Evolutionary conservation across 2,113 vertebrate species (phyloP).

Genomic region (Myocastor coypus): DNA sequence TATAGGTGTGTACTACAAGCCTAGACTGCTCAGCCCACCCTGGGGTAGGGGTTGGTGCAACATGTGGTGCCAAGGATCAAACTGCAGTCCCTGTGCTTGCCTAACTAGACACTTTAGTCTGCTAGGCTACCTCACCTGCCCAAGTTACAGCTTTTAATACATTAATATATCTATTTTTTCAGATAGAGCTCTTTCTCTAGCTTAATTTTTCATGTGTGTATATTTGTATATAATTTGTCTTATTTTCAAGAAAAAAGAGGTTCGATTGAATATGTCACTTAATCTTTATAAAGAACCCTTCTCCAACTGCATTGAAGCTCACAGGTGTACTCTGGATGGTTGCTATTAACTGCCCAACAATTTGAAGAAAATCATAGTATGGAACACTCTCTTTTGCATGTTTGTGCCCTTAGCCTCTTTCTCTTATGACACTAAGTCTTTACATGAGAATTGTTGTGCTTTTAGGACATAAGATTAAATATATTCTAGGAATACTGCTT

Average conservation of each 20-base stretch:
- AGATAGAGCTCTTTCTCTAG: neutral
- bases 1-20: no score
- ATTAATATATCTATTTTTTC: constrained; percentile 8
- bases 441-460: neutral
- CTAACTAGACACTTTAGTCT: no score
- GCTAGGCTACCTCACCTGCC: neutral
- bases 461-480: constrained; percentile 2
- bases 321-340: neutral
- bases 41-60: no score
- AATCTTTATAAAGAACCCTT: constrained; percentile 45
- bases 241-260: constrained; percentile 49
- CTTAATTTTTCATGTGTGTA: neutral
- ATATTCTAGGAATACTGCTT: neutral
- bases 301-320: constrained; percentile 14
- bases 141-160: neutral
- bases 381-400: constrained; percentile 2
- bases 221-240: neutral
- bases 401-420: constrained; percentile 42
- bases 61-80: no score
- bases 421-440: neutral
- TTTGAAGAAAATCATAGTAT: neutral
- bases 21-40: no score
- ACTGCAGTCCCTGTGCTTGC: no score
- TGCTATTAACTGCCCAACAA: neutral
- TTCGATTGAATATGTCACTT: neutral